Evolutionary conservation across 2,113 vertebrate species (phyloP), one percentile per base, ranked within the genome.

Genomic region (Tringa solitaria): DNA sequence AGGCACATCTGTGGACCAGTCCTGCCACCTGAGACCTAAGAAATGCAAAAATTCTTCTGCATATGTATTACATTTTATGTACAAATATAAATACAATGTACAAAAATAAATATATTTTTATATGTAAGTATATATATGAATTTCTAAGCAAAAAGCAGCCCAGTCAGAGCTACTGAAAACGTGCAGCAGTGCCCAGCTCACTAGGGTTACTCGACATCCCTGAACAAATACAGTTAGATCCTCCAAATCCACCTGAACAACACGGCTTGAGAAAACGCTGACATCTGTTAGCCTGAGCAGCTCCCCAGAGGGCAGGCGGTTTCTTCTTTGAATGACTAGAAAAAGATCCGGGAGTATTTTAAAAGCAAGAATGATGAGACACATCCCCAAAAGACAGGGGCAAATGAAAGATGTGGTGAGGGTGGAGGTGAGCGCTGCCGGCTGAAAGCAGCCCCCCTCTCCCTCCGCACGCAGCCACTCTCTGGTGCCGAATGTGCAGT

Each of bases 241-340:
- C 82, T 81, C 86, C 82, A 90, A 93, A 95, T 93, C 72, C 82
- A 90, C 86, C 86, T 82, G 82, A 93, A 78, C 86, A 83, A 37
- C 76, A 57, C 1, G 50, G 89, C 51, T 76, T 68, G 56, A 2
- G 54, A 30, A 73, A 74, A 68, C 0, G n/a, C 93, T 74, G 90
- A 87, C 90, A 83, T 87, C 61, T 59, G 72, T 95, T 86, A 93
- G 65, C 77, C 87, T 13, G n/a, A 78, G 93, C 67, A 13, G 74
- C 1, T 83, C 90, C 86, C 60, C 54, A 26, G 93, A 84, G 87
- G 83, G n/a, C 77, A 87, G 60, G 60, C 77, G 26, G 28, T 46
- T 78, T 61, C 93, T 67, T 22, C 77, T 41, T 26, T 2, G 14
- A 73, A 53, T 26, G 37, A 74, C 77, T 79, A 23, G 54, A 68